Evolutionary conservation across 53 echinoderm and acorn worm genomes (phyloP).

Genomic region (Mesocentrotus franciscanus): DNA sequence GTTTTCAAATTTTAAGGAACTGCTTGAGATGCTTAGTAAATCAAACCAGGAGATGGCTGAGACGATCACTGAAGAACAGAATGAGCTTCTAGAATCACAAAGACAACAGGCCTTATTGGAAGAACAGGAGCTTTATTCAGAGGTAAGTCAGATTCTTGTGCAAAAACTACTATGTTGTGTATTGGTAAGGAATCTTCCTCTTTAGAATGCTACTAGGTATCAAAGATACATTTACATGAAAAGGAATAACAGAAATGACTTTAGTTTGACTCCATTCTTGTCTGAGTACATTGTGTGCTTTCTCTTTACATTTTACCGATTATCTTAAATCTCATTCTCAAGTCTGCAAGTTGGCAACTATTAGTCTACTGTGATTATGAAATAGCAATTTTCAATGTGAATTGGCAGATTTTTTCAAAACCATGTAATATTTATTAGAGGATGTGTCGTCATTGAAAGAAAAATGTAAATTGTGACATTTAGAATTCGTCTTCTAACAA

Average conservation of each 20-base stretch:
- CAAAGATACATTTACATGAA: background rate
- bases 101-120: slow-evolving; percentile 82
- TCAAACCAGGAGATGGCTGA: slow-evolving; percentile 80
- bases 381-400: no score
- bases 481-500: no score
- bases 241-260: background rate
- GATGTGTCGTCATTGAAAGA: no score
- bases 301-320: background rate
- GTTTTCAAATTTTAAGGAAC: slow-evolving; percentile 71
- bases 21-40: slow-evolving; percentile 79
- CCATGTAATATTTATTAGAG: no score
- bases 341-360: no score
- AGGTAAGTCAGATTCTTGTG: slow-evolving; percentile 70
- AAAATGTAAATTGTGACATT: no score
- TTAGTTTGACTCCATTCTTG: background rate
- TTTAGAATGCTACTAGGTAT: background rate
- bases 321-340: background rate
- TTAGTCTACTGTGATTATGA: no score
- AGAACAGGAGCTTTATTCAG: slow-evolving; percentile 93
- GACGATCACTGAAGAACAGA: slow-evolving; percentile 84
- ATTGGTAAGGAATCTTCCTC: no score
- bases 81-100: slow-evolving; percentile 84
- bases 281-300: background rate
- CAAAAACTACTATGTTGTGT: background rate
- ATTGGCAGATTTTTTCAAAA: no score